These are phyloP conservation scores for Patagioenas fasciata DNA, from an alignment of 2,113 vertebrate species.

Conservation along the genomic window DNA sequence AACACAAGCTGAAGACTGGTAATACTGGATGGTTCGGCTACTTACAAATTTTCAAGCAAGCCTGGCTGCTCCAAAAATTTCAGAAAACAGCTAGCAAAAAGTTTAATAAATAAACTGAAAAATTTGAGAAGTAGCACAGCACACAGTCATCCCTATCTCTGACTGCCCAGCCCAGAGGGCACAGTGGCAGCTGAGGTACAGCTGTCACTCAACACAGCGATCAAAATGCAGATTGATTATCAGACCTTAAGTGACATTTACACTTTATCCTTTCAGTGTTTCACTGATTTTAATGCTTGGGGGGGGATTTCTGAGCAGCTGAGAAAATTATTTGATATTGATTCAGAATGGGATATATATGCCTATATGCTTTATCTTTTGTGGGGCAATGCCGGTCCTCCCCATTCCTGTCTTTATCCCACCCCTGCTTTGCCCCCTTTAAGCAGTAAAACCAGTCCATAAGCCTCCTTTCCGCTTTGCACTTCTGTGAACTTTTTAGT, in stretches of 20 bases:
- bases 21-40: neutral
- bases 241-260: neutral
- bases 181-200: neutral
- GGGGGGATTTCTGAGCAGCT: neutral
- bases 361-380: neutral
- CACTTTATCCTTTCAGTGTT: neutral
- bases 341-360: neutral
- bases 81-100: neutral
- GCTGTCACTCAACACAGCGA: neutral
- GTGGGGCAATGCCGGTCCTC: neutral
- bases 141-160: neutral
- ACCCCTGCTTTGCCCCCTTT: neutral
- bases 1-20: neutral
- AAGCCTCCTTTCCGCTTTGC: neutral
- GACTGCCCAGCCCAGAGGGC: neutral
- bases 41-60: neutral
- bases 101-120: neutral
- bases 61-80: neutral
- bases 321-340: neutral
- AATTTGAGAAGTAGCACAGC: neutral
- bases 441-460: neutral
- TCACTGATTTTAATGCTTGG: neutral
- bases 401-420: neutral
- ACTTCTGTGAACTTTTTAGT: neutral
- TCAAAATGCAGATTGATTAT: conserved; percentile 26